Percentiles rank a stretch among this genome's conserved stretches.
phyloP scores from a whole-genome alignment of 2,888 invertebrate species.

The Andrena flavipes region DNA sequence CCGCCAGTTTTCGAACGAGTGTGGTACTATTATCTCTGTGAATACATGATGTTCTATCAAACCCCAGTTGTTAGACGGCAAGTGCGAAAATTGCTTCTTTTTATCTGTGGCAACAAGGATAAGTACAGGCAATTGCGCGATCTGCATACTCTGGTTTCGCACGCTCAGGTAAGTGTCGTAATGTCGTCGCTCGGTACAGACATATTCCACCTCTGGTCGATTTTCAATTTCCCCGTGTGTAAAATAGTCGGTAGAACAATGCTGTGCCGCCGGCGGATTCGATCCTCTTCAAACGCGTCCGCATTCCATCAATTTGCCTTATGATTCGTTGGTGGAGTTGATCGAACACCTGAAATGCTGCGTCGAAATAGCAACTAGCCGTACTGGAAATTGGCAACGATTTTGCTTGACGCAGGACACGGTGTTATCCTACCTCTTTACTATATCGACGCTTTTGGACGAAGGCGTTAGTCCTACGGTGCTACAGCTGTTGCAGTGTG shows the following conservation, averaged over 20 bases:
- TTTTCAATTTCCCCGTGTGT: constrained; percentile 13
- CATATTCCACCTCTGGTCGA: too few species aligned
- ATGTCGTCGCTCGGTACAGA: too few species aligned
- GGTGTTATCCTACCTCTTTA: constrained; percentile 93
- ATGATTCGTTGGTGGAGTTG: constrained; percentile 96
- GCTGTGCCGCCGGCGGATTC: constrained; percentile 87
- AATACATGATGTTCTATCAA: constrained; percentile 97
- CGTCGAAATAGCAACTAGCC: constrained; percentile 95
- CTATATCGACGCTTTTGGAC: constrained; percentile 92
- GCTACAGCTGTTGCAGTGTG: constrained; percentile 95
- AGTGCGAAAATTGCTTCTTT: constrained; percentile 95
- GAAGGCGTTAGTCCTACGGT: constrained; percentile 97
- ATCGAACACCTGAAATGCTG: constrained; percentile 98
- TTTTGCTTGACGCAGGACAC: constrained; percentile 92
- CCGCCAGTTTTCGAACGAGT: constrained; percentile 85
- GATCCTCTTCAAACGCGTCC: constrained; percentile 84
- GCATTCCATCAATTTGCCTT: constrained; percentile 88
- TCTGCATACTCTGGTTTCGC: constrained; percentile 95
- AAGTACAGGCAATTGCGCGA: constrained; percentile 97
- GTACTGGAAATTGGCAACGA: constrained; percentile 98
- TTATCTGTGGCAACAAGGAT: constrained; percentile 97
- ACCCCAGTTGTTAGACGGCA: constrained; percentile 96
- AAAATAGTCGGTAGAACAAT: constrained; percentile 85
- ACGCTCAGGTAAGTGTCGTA: constrained; percentile 88
- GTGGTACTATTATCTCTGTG: constrained; percentile 94